Base-by-base conservation (phyloP, 1,140 invertebrate genomes). In the Zaprionus taronus region DNA sequence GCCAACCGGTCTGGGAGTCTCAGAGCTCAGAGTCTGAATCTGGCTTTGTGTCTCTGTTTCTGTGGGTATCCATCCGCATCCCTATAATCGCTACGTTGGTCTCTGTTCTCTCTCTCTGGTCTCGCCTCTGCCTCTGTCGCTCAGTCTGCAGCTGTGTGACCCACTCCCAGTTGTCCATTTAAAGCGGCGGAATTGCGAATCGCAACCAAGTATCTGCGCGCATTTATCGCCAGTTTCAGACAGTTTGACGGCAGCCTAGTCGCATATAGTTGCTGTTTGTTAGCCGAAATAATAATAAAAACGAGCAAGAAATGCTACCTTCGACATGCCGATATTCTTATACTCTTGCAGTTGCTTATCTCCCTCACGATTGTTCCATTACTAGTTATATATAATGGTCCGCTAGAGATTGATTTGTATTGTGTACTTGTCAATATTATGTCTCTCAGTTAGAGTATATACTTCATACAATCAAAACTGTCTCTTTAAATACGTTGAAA, bases 131-230 rank as follows among this genome's bases (percentile, higher is more conserved):
- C 71, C 69, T 79, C 49, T 64, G 72, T 51, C 2, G 38, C 55
- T 49, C 28, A 57, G 72, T 77, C 71, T 86, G 83, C 83, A 89
- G 84, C 83, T 87, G 83, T 80, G 78, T 87, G 84, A 87, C 83
- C 83, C 83, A 87, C 83, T 87, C 84, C 81, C 83, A 89, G 83
- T 87, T 87, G 84, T 89, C 81, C 84, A 80, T 83, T 89, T 80
- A 80, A 87, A 86, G 80, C 83, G 72, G 69, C 83, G 58, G 58
- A 26, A 67, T 67, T 70, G 67, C 63, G 62, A 66, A 77, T 77
- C 55, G 61, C 83, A 79, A 85, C 58, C 74, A 70, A 73, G 67
- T 83, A 89, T 84, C 83, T 89, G 68, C 72, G 80, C 84, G 76
- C 81, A 83, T 87, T 89, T 87, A 87, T 87, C 83, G 84, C 84